Base-by-base conservation (phyloP, 64 coral and sea anemone species). In the Actinia tenebrosa region DNA sequence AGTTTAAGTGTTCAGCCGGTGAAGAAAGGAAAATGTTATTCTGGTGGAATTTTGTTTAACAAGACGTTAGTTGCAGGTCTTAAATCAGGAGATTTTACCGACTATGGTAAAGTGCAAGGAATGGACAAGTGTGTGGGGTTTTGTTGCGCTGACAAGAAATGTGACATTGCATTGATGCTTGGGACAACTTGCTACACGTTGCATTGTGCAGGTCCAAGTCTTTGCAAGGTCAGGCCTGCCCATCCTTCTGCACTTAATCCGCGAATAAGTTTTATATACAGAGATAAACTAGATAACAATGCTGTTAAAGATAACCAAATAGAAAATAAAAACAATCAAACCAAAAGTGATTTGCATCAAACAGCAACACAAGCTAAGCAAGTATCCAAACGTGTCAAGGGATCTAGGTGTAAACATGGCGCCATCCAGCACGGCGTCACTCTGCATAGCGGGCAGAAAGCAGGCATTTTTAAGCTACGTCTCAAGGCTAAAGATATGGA, bases 11-110 rank as follows among this genome's bases (percentile, higher is more conserved):
- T 85, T 44, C 44, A 61, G 15, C 16, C 4, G 23, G 4, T 15
- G 19, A 45, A 42, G 60, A 62, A 5, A 30, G 2, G 4, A 58
- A 19, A 16, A 1, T 92, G 90, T 84, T 47, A 46, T 19, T 30
- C 78, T 42, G 50, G 60, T 13, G 86, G 79, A 23, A 19, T 87
- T 52, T 84, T 92, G 80, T 80, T 4, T 27, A 87, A 87, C 9
- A 86, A 87, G 44, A 92, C 90, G n/a, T 26, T 92, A 0, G 45
- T 79, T 1, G 60, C 58, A 10, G 90, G 90, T 22, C 86, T 92
- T 0, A 87, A 92, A 55, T 92, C 90, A 7, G 90, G 90, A 45
- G 86, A 92, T 87, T 92, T 92, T 26, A 87, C 85, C 9, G 90
- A 92, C 78, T 92, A 87, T 19, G 90, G 90, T 42, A 45, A 83